Conservation (phyloP, 2,113 vertebrate genomes). For the Engraulis encrasicolus region DNA sequence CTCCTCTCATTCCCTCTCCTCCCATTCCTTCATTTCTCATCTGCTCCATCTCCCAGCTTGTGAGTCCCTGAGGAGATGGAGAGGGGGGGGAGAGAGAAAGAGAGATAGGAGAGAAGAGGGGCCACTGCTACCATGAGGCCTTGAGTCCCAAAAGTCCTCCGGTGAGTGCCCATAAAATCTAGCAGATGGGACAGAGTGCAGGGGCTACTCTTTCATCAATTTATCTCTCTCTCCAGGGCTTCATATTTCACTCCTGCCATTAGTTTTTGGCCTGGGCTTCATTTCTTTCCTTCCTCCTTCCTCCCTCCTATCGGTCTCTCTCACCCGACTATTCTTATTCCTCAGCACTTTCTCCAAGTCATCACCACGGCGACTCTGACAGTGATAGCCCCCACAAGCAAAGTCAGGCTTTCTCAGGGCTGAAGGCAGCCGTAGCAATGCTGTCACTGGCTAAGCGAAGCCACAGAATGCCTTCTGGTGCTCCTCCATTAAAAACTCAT, state of each 20-base stretch:
- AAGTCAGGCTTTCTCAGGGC: neutral
- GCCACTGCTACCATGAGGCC: neutral
- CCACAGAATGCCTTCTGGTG: neutral
- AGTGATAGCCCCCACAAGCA: neutral
- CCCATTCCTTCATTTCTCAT: neutral
- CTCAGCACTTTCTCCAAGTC: neutral
- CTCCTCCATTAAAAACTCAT: neutral
- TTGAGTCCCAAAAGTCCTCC: constrained; percentile 2
- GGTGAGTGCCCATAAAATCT: neutral
- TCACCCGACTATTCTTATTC: neutral
- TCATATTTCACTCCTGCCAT: no score
- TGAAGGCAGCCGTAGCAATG: neutral
- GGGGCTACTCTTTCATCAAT: neutral
- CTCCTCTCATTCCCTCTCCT: neutral
- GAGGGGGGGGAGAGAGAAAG: no score
- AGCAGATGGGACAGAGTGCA: neutral
- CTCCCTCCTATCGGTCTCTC: neutral
- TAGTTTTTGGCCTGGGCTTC: neutral
- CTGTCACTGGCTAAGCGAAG: neutral
- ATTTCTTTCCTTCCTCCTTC: neutral
- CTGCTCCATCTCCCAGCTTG: neutral
- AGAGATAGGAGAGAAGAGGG: neutral
- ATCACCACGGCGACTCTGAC: neutral
- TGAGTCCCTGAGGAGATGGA: constrained; percentile 11
- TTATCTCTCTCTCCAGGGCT: neutral